Evolutionary conservation across 37 sponge, comb jelly and placozoan species (phyloP).

Genomic region (Oscarella lobularis): DNA sequence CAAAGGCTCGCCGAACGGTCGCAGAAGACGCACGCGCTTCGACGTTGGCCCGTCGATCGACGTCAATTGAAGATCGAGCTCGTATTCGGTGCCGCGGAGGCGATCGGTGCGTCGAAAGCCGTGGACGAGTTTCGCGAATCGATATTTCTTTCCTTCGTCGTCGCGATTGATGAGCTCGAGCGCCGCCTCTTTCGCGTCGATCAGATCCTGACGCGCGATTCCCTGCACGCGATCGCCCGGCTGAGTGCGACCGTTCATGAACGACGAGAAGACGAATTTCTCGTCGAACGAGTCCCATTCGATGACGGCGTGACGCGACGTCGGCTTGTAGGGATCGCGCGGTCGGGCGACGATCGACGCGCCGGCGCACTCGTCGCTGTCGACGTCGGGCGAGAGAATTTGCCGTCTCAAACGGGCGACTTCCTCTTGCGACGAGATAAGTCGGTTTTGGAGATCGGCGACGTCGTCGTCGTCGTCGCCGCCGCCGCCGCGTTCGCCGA

Average conservation of each 20-base stretch:
- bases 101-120: background rate
- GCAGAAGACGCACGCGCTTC: background rate
- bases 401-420: background rate
- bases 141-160: background rate
- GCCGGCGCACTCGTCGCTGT: background rate
- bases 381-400: background rate
- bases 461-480: no score
- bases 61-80: background rate
- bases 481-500: no score
- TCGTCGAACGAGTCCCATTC: slow-evolving; percentile 2
- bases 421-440: no score
- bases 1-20: background rate
- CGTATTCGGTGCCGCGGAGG: background rate
- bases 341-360: background rate
- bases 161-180: background rate
- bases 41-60: background rate
- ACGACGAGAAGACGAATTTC: background rate
- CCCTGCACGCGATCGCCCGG: background rate
- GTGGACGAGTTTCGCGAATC: background rate
- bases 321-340: background rate
- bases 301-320: background rate
- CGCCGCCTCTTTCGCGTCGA: background rate
- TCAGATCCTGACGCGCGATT: background rate
- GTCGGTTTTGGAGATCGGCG: no score
- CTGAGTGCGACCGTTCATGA: background rate